phyloP scores from a whole-genome alignment of 2,888 invertebrate species.

The Netelia virgata region DNA sequence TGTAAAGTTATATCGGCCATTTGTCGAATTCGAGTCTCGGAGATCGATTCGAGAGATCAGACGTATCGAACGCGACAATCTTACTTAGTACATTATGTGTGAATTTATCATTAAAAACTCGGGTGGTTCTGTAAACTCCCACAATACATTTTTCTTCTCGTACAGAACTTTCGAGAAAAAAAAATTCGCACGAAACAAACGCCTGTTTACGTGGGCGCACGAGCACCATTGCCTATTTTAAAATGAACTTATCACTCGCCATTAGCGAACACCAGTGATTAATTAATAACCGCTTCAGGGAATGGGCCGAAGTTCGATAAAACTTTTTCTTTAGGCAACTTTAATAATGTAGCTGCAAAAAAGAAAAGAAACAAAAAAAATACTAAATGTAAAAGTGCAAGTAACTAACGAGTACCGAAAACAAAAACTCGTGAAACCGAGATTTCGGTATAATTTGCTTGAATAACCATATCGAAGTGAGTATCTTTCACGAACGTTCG shows the following conservation, averaged over 20 bases:
- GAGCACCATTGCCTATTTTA: background rate
- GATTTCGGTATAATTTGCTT: slow-evolving; percentile 14
- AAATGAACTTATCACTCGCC: background rate
- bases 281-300: background rate
- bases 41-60: slow-evolving; percentile 29
- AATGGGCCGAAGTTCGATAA: slow-evolving; percentile 10
- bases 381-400: slow-evolving; percentile 46
- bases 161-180: background rate
- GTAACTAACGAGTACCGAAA: slow-evolving; percentile 25
- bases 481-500: slow-evolving; percentile 48
- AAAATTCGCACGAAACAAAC: background rate
- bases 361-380: slow-evolving; percentile 8
- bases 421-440: background rate
- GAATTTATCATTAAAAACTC: too few species aligned
- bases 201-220: background rate
- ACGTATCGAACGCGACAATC: background rate
- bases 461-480: slow-evolving; percentile 45
- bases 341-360: slow-evolving; percentile 59
- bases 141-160: background rate
- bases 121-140: too few species aligned
- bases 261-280: background rate
- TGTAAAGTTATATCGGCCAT: slow-evolving; percentile 40
- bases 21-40: slow-evolving; percentile 38
- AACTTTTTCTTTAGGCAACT: slow-evolving; percentile 39
- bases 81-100: background rate